Base-by-base conservation (phyloP, 1,140 invertebrate species). In the Caerostris darwini region DNA sequence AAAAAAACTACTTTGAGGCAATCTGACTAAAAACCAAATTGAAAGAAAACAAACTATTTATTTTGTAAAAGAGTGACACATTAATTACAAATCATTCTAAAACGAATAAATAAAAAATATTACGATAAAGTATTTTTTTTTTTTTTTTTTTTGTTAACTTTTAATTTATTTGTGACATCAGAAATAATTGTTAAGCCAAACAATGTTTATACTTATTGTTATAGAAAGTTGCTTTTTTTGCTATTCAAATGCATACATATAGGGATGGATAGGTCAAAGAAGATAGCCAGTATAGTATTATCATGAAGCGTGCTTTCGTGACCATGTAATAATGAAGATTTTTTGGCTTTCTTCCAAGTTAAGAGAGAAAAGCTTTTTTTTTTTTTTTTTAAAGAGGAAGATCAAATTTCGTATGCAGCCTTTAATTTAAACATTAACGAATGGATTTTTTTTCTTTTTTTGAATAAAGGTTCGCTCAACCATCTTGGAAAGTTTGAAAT, bases 251-350 rank as follows among this genome's bases (percentile, higher is more conserved):
- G 56, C 82, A 14, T 83, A 34, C 82, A 14, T 56, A 58, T 83
- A 83, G 54, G 34, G 57, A 87, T 12, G 57, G 34, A 71, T 90
- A 69, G 12, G 64, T 50, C 77, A 77, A 90, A 50, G 67, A 57
- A 77, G 69, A 59, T 71, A 50, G 57, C 19, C 17, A 77, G 67
- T 10, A 12, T 19, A 54, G 50, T 90, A 57, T 64, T 90, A 56
- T 77, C 88, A 71, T 57, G 59, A 83, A 81, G 19, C 57, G 71
- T 58, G 56, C 90, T 91, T 61, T 91, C 90, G 90, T 91, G 90
- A 91, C 90, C 57, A 17, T 91, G 56, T 54, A 83, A 83, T 91
- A 91, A 91, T 91, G 90, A 83, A 91, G 90, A 91, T 82, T 91
- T 91, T 50, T 91, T 91, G 90, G 90, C 90, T 91, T 81, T 83